phyloP scores from a whole-genome alignment of 1,140 invertebrate species.

The Bathynomus jamesi region DNA sequence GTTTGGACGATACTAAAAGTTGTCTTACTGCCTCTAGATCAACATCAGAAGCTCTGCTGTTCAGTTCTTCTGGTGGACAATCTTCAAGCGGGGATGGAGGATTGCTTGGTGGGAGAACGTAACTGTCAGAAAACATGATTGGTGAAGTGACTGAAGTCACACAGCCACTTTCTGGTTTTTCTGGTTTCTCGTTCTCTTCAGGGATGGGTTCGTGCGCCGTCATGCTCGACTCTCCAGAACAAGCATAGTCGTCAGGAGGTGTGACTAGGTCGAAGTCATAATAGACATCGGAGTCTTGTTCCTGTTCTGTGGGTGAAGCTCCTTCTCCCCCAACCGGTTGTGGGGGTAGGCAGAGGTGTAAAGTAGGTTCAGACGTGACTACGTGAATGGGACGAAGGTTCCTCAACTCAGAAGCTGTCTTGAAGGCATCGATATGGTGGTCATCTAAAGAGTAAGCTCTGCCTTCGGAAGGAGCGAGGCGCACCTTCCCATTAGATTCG shows the following conservation, averaged over 20 bases:
- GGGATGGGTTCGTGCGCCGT: not conserved
- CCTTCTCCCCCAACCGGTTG: conserved; percentile 13
- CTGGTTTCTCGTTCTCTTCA: conserved; percentile 21
- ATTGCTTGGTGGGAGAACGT: not conserved
- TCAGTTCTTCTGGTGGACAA: conserved; percentile 8
- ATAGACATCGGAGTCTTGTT: conserved; percentile 34
- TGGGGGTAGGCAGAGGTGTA: conserved; percentile 23
- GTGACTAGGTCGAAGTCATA: conserved; percentile 34
- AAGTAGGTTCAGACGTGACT: conserved; percentile 33
- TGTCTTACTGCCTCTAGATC: conserved; percentile 29
- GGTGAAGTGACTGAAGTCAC: conserved; percentile 35
- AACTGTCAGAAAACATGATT: conserved; percentile 27
- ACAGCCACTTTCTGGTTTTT: conserved; percentile 36
- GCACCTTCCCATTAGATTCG: conserved; percentile 10
- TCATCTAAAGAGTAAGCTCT: conserved; percentile 23
- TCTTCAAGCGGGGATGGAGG: not conserved
- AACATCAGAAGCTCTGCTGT: conserved; percentile 17
- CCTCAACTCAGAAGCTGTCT: not conserved
- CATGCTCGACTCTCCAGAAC: conserved; percentile 11
- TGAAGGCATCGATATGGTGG: conserved; percentile 9
- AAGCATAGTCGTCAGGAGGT: conserved; percentile 17
- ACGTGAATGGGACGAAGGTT: conserved; percentile 31
- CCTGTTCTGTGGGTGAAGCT: conserved; percentile 16
- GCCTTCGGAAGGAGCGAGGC: conserved; percentile 21
- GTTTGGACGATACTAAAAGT: conserved; percentile 18